Base-by-base conservation (phyloP, 2,888 invertebrate genomes). In the Pseudoips prasinana region DNA sequence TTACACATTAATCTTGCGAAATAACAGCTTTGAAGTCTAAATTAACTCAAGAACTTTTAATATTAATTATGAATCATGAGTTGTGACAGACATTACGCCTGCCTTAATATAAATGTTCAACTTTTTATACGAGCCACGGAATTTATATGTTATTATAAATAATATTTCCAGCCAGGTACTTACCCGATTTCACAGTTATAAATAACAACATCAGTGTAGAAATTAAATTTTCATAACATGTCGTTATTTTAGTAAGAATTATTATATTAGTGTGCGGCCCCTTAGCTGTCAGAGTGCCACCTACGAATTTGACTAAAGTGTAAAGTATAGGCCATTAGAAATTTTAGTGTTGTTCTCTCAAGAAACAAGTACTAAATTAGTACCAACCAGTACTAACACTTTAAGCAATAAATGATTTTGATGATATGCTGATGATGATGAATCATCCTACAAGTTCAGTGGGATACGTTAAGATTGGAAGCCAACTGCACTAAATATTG, bases 371-470 rank as follows among this genome's bases (percentile, higher is more conserved):
- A n/a, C n/a, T n/a, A n/a, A n/a, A n/a, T n/a, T n/a, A n/a, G n/a
- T n/a, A n/a, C n/a, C n/a, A n/a, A n/a, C n/a, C n/a, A n/a, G n/a
- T n/a, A n/a, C n/a, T n/a, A n/a, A n/a, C n/a, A n/a, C n/a, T n/a
- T n/a, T n/a, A n/a, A n/a, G n/a, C n/a, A n/a, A n/a, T n/a, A n/a
- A n/a, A n/a, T n/a, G n/a, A n/a, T n/a, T n/a, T n/a, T n/a, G n/a
- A n/a, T n/a, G n/a, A n/a, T n/a, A n/a, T n/a, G n/a, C n/a, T n/a
- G n/a, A n/a, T n/a, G n/a, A n/a, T n/a, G n/a, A n/a, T n/a, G n/a
- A n/a, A n/a, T n/a, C n/a, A 70, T 69, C 58, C 60, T 53, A 38
- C 33, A 28, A 43, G 46, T 59, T 45, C 54, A 54, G 54, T 45
- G 41, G 46, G 46, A 48, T 38, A 38, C 29, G 10, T 54, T 39